Evolutionary conservation across 37 sponge, comb jelly and placozoan genomes (phyloP), one percentile per base, ranked within the genome.

Genomic region (Eunapius fragilis): DNA sequence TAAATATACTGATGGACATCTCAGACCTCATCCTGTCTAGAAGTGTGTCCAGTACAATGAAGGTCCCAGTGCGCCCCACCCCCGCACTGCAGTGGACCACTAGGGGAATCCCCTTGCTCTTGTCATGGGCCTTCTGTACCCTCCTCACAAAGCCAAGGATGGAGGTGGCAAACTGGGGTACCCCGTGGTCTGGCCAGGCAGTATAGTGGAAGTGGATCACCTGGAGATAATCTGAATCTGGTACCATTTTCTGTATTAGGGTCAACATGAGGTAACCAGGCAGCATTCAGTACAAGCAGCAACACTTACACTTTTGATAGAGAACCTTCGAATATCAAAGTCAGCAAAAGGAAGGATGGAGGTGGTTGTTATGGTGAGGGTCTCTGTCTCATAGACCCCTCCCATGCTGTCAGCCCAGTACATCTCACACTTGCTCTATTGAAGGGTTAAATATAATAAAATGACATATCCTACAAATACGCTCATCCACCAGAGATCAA

Each of bases 81-180:
- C 94, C 94, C 30, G 92, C 94, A 87, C 94, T 96, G 90, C 96
- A 96, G 87, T 96, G 96, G 31, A 93, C 95, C 67, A 96, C 74
- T 0, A 93, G 77, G 28, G 89, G 92, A 7, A 50, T 27, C 23
- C 79, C 79, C 31, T 67, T 47, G 33, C 87, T 87, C 49, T 81
- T 83, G 71, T 78, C 78, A 70, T 92, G 93, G 30, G 58, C 80
- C 49, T 80, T 71, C 70, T 92, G 93, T 25, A 91, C 92, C 24
- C 89, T 71, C 28, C 85, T 37, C 33, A 96, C 88, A 71, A 93
- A 96, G 36, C 85, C 83, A 72, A 93, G 81, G 74, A 96, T 75
- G 32, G 89, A 83, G 37, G 94, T 96, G 73, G 96, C 86, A 86
- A 92, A 91, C 82, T 94, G 79, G 37, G 96, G 96, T 3, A 96